phyloP scores from a whole-genome alignment of 1,140 invertebrate species.

The Sitophilus oryzae region DNA sequence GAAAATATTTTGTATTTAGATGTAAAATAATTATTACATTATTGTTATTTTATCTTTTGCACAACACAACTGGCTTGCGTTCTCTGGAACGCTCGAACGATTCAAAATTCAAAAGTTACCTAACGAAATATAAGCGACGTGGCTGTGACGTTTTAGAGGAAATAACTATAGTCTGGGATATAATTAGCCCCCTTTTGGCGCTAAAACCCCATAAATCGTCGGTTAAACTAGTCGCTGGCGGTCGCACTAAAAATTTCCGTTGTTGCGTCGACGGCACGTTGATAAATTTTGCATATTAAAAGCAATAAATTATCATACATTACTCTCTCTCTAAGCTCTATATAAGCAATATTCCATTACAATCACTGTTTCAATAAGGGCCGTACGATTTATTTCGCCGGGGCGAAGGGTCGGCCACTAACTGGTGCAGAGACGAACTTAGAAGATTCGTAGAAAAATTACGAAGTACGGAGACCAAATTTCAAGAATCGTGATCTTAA shows the following conservation, averaged over 20 bases:
- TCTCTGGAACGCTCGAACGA: too few relatives aligned
- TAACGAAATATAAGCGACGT: too few relatives aligned
- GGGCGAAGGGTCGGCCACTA: constrained; percentile 18
- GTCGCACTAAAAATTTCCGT: constrained; percentile 18
- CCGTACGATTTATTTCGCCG: constrained; percentile 29
- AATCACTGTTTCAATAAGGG: constrained; percentile 33
- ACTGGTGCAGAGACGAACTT: constrained; percentile 9
- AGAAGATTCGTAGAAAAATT: background rate
- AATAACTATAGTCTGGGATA: too few relatives aligned
- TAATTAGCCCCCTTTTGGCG: too few relatives aligned
- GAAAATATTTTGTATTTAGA: too few relatives aligned
- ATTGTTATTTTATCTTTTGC: too few relatives aligned
- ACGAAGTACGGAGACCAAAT: too few relatives aligned
- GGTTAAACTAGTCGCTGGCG: constrained; percentile 9
- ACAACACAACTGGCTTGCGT: too few relatives aligned
- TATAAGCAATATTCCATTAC: constrained; percentile 38
- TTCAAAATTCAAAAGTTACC: too few relatives aligned
- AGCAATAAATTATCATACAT: constrained; percentile 25
- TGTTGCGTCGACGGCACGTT: constrained; percentile 19
- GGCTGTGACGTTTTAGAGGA: too few relatives aligned
- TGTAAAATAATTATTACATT: too few relatives aligned
- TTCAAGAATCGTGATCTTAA: too few relatives aligned
- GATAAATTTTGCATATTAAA: constrained; percentile 28
- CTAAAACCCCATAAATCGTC: constrained; percentile 10
- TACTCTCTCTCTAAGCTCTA: constrained; percentile 24